phyloP scores from a whole-genome alignment of 2,113 vertebrate genomes.

The Embiotoca jacksoni region DNA sequence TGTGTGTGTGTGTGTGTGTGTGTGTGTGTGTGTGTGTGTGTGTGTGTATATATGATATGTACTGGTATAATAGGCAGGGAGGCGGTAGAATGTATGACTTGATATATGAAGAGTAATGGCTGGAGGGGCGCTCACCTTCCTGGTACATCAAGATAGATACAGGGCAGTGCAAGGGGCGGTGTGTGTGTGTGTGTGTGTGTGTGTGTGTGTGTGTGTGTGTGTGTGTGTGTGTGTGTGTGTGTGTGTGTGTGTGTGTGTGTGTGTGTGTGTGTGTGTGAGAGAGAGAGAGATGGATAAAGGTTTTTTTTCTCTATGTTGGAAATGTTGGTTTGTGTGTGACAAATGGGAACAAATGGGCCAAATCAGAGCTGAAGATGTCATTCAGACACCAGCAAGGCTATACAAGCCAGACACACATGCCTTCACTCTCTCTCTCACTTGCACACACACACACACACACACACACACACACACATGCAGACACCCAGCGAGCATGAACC shows the following conservation, averaged over 20 bases:
- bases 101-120: constrained; percentile 72
- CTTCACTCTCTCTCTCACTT: neutral
- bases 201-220: too few species aligned
- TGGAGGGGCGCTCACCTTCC: constrained; percentile 43
- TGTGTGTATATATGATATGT: constrained; percentile 25
- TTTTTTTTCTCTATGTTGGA: neutral
- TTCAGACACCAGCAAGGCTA: constrained; percentile 52
- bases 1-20: constrained; percentile 19
- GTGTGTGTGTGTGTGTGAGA: neutral
- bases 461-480: neutral
- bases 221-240: neutral
- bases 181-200: constrained; percentile 12
- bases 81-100: constrained; percentile 36
- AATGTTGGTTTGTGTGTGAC: constrained; percentile 20
- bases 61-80: constrained; percentile 54
- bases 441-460: too few species aligned
- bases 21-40: constrained; percentile 7
- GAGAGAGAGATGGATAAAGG: neutral
- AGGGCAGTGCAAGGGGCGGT: constrained; percentile 1
- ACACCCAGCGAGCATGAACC: constrained; percentile 32
- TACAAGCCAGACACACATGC: constrained; percentile 29
- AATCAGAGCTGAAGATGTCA: constrained; percentile 58
- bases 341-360: constrained; percentile 66
- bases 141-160: constrained; percentile 62
- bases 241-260: constrained; percentile 20